Conservation (phyloP, 2,888 invertebrate genomes). For the Liposcelis brunnea region DNA sequence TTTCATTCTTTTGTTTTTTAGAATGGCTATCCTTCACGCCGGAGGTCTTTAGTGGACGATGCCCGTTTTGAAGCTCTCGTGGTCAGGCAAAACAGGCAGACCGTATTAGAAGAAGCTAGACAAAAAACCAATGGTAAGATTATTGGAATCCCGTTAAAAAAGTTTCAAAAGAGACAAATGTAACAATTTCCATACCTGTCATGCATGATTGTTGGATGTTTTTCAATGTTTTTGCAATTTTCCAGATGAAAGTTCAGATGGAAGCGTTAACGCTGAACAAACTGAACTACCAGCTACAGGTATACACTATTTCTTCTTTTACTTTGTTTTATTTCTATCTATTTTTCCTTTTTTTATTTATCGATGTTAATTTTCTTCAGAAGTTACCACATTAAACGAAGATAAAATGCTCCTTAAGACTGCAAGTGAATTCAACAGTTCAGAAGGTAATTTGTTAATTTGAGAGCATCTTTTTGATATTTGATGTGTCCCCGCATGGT, state of each 20-base stretch:
- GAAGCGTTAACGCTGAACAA: too few species aligned
- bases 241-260: slow-evolving; percentile 10
- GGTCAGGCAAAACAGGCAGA: slow-evolving; percentile 88
- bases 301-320: slow-evolving; percentile 14
- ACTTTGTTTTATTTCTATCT: slow-evolving; percentile 13
- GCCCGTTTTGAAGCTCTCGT: slow-evolving; percentile 93
- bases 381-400: slow-evolving; percentile 6
- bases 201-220: slow-evolving; percentile 12
- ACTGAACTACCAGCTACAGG: slow-evolving; percentile 5
- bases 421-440: slow-evolving; percentile 7
- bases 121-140: slow-evolving; percentile 69
- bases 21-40: slow-evolving; percentile 93
- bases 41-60: slow-evolving; percentile 91
- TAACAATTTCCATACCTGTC: neutral
- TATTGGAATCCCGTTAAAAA: too few species aligned
- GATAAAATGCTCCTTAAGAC: neutral
- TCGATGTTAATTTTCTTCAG: slow-evolving; percentile 2
- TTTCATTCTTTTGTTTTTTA: slow-evolving; percentile 34
- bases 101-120: slow-evolving; percentile 78
- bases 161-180: neutral
- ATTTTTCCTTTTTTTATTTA: slow-evolving; percentile 11
- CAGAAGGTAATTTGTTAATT: neutral
- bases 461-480: neutral
- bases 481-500: neutral
- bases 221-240: slow-evolving; percentile 11